Evolutionary conservation across 2,113 vertebrate species (phyloP).

Genomic region (Alexandromys fortis): DNA sequence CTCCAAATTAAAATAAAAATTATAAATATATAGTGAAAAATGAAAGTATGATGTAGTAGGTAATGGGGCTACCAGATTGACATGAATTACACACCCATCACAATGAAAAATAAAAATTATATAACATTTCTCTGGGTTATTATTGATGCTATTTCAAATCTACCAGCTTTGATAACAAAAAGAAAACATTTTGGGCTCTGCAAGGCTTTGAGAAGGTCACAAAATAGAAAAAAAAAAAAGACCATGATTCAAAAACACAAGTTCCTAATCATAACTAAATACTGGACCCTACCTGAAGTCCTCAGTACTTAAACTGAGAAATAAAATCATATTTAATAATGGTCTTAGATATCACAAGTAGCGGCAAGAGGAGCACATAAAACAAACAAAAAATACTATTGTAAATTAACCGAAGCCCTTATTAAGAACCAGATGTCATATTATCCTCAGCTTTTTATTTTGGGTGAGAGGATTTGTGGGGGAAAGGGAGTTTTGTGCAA

Average conservation of each 20-base stretch:
- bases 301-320: constrained; percentile 54
- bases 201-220: constrained; percentile 77
- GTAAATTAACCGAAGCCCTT: constrained; percentile 60
- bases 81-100: constrained; percentile 78
- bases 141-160: constrained; percentile 71
- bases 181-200: constrained; percentile 84
- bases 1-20: constrained; percentile 52
- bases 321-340: constrained; percentile 41
- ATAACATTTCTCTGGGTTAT: constrained; percentile 73
- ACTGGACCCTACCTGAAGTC: constrained; percentile 79
- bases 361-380: not conserved
- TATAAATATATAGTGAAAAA: constrained; percentile 56
- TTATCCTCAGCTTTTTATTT: constrained; percentile 9
- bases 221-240: constrained; percentile 65
- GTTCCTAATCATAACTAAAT: constrained; percentile 71
- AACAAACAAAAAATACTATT: not conserved
- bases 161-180: constrained; percentile 83
- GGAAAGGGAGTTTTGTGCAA: not conserved
- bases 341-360: constrained; percentile 42
- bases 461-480: not conserved
- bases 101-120: constrained; percentile 70
- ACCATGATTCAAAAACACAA: constrained; percentile 76
- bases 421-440: constrained; percentile 46
- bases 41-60: constrained; percentile 67
- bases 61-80: constrained; percentile 66